phyloP scores from a whole-genome alignment of 2,888 invertebrate species.

The Synanthedon vespiformis region DNA sequence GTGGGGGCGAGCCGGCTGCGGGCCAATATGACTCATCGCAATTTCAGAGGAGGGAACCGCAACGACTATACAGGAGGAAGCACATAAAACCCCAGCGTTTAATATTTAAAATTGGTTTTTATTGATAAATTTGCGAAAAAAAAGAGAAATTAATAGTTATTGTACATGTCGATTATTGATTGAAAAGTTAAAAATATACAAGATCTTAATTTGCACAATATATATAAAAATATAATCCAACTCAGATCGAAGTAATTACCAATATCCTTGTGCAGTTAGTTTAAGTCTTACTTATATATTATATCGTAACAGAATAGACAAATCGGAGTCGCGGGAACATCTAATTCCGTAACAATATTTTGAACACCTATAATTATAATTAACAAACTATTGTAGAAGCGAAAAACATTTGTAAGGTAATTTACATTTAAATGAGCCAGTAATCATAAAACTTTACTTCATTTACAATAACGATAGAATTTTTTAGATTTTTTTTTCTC shows the following conservation, averaged over 20 bases:
- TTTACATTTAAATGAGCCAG: slow-evolving; percentile 61
- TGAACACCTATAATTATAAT: slow-evolving; percentile 64
- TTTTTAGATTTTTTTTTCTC: slow-evolving; percentile 32
- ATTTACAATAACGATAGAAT: slow-evolving; percentile 64
- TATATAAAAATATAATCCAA: slow-evolving; percentile 69
- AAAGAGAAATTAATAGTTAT: slow-evolving; percentile 60
- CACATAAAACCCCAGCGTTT: not conserved
- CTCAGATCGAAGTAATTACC: slow-evolving; percentile 67
- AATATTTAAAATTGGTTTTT: slow-evolving; percentile 67
- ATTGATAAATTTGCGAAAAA: slow-evolving; percentile 65
- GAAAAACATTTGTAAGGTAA: slow-evolving; percentile 49
- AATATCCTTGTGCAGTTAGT: slow-evolving; percentile 69
- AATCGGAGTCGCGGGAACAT: slow-evolving; percentile 53
- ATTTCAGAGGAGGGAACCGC: slow-evolving; percentile 13
- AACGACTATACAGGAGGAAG: slow-evolving; percentile 1
- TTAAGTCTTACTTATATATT: slow-evolving; percentile 12
- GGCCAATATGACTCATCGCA: slow-evolving; percentile 31
- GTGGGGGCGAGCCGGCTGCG: slow-evolving; percentile 26
- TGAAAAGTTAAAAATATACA: slow-evolving; percentile 68
- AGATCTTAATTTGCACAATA: slow-evolving; percentile 62
- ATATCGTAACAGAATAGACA: slow-evolving; percentile 49
- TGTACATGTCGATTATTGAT: slow-evolving; percentile 69
- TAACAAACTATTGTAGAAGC: slow-evolving; percentile 63
- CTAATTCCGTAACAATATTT: slow-evolving; percentile 66
- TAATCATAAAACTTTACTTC: slow-evolving; percentile 60